Evolutionary conservation across 2,113 vertebrate genomes (phyloP).

Genomic region (Psittacula cyanocephala): DNA sequence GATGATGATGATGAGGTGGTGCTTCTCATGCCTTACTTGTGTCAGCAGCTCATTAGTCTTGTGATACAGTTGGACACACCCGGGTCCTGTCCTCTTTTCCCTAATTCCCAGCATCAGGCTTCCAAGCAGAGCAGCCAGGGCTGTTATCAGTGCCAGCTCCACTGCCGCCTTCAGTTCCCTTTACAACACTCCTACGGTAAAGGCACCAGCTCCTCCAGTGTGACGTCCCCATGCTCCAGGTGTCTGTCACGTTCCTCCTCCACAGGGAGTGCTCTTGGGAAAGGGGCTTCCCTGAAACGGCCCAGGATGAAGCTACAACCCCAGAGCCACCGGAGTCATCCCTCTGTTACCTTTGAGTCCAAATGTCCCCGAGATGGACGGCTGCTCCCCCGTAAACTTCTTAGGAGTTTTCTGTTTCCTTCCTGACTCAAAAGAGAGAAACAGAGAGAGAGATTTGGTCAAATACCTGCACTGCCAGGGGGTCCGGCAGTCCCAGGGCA

Average conservation of each 20-base stretch:
- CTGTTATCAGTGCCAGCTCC: neutral
- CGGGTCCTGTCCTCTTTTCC: neutral
- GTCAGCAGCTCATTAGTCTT: neutral
- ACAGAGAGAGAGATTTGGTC: constrained; percentile 75
- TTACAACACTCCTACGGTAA: neutral
- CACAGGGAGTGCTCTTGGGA: neutral
- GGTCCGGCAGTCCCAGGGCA: neutral
- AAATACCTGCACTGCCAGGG: constrained; percentile 64
- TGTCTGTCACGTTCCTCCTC: rapidly evolving
- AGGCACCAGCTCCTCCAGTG: neutral
- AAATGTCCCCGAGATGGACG: constrained; percentile 95
- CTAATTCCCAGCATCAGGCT: neutral
- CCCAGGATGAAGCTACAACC: neutral
- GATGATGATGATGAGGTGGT: neutral
- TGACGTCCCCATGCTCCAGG: rapidly evolving
- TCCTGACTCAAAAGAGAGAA: constrained; percentile 88
- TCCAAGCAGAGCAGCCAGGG: neutral
- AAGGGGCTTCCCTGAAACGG: neutral
- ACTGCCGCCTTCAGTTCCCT: neutral
- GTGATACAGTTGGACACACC: neutral
- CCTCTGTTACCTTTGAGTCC: constrained; percentile 89
- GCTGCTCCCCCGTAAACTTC: constrained; percentile 98
- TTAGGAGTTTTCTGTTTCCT: constrained; percentile 99
- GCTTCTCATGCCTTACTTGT: neutral
- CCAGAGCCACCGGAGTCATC: neutral